phyloP scores from a whole-genome alignment of 2,797 vertebrate species.

The Liasis olivaceus region DNA sequence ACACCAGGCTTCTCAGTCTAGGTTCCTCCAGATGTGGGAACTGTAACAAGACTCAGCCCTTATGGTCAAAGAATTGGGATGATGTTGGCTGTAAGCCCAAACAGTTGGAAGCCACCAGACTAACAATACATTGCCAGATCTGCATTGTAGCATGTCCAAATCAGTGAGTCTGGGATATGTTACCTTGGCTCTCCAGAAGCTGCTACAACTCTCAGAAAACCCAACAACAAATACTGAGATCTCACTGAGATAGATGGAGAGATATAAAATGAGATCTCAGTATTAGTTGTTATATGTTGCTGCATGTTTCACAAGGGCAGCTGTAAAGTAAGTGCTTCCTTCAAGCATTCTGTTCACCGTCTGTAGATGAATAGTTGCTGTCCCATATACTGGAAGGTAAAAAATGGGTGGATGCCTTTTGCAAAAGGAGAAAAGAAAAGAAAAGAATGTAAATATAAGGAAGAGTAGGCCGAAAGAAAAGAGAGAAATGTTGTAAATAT shows the following conservation, averaged over 20 bases:
- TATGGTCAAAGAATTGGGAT: background rate
- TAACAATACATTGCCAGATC: no score
- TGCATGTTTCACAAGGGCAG: background rate
- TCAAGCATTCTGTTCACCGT: background rate
- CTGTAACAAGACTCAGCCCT: background rate
- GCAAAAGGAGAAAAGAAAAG: background rate
- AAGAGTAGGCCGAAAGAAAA: background rate
- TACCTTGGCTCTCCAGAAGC: background rate
- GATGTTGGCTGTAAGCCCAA: background rate
- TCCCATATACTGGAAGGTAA: background rate
- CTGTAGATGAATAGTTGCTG: background rate
- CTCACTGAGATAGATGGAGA: background rate
- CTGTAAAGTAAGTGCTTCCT: background rate
- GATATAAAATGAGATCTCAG: no score
- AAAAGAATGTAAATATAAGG: background rate
- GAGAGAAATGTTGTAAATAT: background rate
- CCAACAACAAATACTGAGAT: background rate
- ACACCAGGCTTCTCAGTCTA: background rate
- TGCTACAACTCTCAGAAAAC: background rate
- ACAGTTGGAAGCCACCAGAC: background rate
- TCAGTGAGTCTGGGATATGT: background rate
- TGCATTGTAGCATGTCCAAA: background rate
- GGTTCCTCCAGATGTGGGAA: background rate
- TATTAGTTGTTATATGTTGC: background rate
- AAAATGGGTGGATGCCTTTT: background rate